Evolutionary conservation across 92 coral and sea anemone species (phyloP).

Genomic region (Pocillopora grandis): DNA sequence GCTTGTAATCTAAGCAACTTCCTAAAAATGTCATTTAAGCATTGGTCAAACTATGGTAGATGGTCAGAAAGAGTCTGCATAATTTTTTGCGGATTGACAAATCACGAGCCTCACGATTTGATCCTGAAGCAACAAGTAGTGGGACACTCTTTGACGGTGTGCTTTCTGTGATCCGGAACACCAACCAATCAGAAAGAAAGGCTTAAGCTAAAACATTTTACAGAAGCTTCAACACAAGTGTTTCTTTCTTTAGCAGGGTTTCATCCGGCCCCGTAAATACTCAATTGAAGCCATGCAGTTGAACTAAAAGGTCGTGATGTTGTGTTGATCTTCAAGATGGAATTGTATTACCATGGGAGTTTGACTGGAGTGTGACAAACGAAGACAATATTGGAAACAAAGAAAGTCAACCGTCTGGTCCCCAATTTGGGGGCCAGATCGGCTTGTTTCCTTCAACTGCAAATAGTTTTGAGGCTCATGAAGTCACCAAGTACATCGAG

Average conservation of each 20-base stretch:
- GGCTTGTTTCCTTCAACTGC: conserved; percentile 37
- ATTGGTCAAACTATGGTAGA: no score
- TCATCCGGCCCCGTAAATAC: conserved; percentile 1
- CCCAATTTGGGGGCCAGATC: conserved; percentile 77
- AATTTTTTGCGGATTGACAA: no score
- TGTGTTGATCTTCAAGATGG: conserved; percentile 15
- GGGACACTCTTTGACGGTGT: no score
- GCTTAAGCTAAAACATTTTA: conserved; percentile 8
- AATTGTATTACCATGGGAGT: background rate
- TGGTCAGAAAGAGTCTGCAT: no score
- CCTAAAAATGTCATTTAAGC: no score
- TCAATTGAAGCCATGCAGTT: background rate
- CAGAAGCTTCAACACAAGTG: background rate
- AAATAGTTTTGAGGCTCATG: conserved; percentile 28
- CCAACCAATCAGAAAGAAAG: background rate
- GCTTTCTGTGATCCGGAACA: no score
- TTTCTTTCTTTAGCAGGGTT: background rate
- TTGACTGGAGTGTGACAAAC: conserved; percentile 19
- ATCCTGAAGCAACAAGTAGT: no score
- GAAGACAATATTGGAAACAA: conserved; percentile 86
- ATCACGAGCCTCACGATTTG: no score
- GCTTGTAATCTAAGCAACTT: background rate
- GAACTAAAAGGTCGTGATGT: background rate
- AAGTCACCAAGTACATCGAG: conserved; percentile 41
- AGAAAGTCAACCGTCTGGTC: conserved; percentile 78